Evolutionary conservation across 2,113 vertebrate species (phyloP).

Genomic region (Embiotoca jacksoni): DNA sequence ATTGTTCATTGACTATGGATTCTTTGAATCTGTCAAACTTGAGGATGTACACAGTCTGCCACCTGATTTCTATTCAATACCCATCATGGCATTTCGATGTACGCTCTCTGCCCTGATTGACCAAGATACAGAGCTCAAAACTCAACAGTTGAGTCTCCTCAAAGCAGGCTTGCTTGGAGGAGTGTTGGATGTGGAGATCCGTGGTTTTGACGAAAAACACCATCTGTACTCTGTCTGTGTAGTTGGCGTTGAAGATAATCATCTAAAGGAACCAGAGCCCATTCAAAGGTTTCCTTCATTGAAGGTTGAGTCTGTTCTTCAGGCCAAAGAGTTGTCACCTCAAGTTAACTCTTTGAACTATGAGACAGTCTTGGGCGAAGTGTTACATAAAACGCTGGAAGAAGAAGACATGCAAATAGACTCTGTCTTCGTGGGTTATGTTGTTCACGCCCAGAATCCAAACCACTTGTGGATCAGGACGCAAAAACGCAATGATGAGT

Average conservation of each 20-base stretch:
- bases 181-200: constrained; percentile 80
- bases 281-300: not conserved
- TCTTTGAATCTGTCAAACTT: constrained; percentile 85
- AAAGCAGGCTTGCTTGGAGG: constrained; percentile 85
- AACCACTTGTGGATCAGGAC: constrained; percentile 90
- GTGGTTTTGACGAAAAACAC: constrained; percentile 75
- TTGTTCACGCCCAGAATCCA: constrained; percentile 87
- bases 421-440: constrained; percentile 83
- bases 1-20: constrained; percentile 93
- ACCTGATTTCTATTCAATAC: constrained; percentile 82
- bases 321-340: not conserved
- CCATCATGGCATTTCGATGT: constrained; percentile 90
- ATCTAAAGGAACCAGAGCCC: constrained; percentile 3
- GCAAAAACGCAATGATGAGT: constrained; percentile 82
- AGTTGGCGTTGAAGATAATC: constrained; percentile 35
- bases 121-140: constrained; percentile 69
- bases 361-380: constrained; percentile 47
- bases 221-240: constrained; percentile 86
- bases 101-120: constrained; percentile 81
- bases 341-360: constrained; percentile 11
- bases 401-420: constrained; percentile 78
- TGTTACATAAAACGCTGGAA: constrained; percentile 56
- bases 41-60: constrained; percentile 85
- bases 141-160: constrained; percentile 84
- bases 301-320: not conserved